Evolutionary conservation across 2,797 vertebrate species (phyloP).

Genomic region (Micrastur ruficollis): DNA sequence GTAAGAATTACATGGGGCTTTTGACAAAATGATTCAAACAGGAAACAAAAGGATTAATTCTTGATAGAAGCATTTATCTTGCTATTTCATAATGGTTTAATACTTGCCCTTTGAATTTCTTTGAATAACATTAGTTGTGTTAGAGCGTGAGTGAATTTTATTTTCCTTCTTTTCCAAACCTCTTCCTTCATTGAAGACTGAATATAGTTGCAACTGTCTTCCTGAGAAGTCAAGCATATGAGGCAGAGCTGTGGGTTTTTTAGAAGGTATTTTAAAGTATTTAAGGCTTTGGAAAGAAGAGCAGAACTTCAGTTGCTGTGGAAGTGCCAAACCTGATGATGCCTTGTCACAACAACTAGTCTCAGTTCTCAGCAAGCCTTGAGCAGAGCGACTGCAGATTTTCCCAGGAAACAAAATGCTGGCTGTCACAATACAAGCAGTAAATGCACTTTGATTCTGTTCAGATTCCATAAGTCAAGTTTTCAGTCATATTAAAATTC

Average conservation of each 20-base stretch:
- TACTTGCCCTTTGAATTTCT: neutral
- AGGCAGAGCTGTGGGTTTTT: neutral
- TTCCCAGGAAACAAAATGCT: conserved; percentile 10
- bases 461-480: neutral
- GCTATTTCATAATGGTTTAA: neutral
- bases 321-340: neutral
- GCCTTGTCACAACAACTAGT: conserved; percentile 32
- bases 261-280: neutral
- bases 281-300: neutral
- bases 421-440: neutral
- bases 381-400: neutral
- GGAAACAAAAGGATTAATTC: neutral
- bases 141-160: neutral
- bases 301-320: conserved; percentile 1
- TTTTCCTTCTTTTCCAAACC: neutral
- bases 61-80: neutral
- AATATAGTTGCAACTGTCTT: neutral
- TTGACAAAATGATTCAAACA: neutral
- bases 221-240: neutral
- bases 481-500: neutral
- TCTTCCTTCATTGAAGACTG: neutral
- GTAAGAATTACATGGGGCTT: neutral
- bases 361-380: neutral
- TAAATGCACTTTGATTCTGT: neutral
- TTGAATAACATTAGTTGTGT: neutral